A percentile compares a stretch with the other conserved stretches of the same genome.
These are phyloP conservation scores for Colistium nudipinnis DNA, from an alignment of 2,113 vertebrate species.

Conservation along the genomic window DNA sequence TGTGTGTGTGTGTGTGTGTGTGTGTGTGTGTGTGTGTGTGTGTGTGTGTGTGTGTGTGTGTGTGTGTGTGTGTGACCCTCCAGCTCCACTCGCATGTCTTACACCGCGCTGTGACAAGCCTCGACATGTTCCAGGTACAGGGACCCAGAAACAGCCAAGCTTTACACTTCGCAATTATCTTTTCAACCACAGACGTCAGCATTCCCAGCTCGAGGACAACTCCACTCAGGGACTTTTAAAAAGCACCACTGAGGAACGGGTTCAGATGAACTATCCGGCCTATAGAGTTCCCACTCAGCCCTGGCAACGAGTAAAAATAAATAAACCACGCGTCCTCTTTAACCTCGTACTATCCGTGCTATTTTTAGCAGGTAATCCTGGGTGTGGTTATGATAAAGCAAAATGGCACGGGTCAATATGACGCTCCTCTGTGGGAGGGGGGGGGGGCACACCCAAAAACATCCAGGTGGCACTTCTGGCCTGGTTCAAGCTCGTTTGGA, in stretches of 20 bases:
- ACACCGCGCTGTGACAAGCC: slow-evolving; percentile 40
- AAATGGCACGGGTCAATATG: slow-evolving; percentile 25
- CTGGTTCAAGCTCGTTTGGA: not conserved
- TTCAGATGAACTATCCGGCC: slow-evolving; percentile 22
- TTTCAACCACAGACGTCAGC: not conserved
- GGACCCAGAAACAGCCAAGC: slow-evolving; percentile 29
- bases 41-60: too few relatives aligned
- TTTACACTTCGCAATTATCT: slow-evolving; percentile 27
- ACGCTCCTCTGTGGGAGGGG: too few relatives aligned
- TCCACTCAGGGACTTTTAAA: slow-evolving; percentile 3
- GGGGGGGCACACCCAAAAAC: not conserved
- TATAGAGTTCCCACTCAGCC: not conserved
- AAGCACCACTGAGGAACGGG: not conserved
- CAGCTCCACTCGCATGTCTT: not conserved
- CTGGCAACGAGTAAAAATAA: slow-evolving; percentile 24
- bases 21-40: too few relatives aligned
- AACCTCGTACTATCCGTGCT: not conserved
- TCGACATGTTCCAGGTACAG: slow-evolving; percentile 19
- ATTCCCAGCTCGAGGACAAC: slow-evolving; percentile 5
- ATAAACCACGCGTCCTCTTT: slow-evolving; percentile 15
- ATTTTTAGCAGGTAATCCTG: slow-evolving; percentile 20
- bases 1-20: too few relatives aligned
- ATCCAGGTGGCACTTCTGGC: not conserved
- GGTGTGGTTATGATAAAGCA: slow-evolving; percentile 25
- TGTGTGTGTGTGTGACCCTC: slow-evolving; percentile 17